Percentiles rank a stretch among this genome's conserved stretches.
Conservation (phyloP, 2,113 vertebrate genomes). For the Myrmecophaga tridactyla region DNA sequence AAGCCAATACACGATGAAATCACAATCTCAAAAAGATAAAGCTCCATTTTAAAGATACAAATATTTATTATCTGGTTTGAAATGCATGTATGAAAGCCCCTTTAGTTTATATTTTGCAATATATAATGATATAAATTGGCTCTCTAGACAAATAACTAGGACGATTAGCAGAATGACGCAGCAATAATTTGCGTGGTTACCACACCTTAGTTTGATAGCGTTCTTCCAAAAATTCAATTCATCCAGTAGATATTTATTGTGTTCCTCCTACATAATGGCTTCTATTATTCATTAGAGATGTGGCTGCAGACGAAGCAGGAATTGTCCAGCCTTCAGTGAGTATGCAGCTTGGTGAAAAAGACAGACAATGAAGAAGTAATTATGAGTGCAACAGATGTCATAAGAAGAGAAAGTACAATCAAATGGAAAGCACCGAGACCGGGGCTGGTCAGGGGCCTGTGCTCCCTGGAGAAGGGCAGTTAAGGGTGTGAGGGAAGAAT, state of each 20-base stretch:
- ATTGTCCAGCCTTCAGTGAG: neutral
- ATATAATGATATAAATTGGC: neutral
- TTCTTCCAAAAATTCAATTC: slow-evolving; percentile 25
- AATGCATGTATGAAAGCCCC: neutral
- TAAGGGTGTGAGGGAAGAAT: no score
- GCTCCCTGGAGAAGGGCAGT: neutral
- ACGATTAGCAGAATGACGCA: neutral
- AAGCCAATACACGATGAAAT: slow-evolving; percentile 2
- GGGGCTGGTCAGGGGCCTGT: neutral
- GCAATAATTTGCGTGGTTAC: neutral
- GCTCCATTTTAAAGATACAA: neutral
- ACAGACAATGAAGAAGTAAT: neutral
- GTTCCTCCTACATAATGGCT: neutral
- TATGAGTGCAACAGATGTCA: neutral
- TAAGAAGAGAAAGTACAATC: neutral
- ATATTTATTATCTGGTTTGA: slow-evolving; percentile 17
- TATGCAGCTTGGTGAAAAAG: neutral
- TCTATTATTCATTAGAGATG: neutral
- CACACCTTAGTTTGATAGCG: neutral
- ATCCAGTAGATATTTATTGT: neutral
- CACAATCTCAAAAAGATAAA: neutral
- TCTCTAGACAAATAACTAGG: slow-evolving; percentile 6
- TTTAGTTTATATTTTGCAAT: slow-evolving; percentile 26
- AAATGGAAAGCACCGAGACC: neutral
- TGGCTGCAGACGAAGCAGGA: neutral